Conservation (phyloP, 2,888 invertebrate species). For the Caenorhabditis uteleia region DNA sequence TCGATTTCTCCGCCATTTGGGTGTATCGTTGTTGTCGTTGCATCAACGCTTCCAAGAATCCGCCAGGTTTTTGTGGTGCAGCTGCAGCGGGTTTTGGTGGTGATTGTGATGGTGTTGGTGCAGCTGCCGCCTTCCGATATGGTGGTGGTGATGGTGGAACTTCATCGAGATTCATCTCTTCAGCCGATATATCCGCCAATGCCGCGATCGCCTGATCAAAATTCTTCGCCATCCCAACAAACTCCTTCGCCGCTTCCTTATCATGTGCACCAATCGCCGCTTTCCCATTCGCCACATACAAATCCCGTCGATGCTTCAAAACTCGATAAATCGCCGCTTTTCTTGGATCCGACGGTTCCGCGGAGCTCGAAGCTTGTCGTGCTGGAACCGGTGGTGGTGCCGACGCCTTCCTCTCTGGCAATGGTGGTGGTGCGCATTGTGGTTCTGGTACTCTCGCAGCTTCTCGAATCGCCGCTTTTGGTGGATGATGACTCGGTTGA, state of each 20-base stretch:
- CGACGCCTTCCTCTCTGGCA: conserved; percentile 14
- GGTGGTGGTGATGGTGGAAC: conserved; percentile 63
- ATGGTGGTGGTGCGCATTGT: conserved; percentile 10
- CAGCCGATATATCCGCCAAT: conserved; percentile 39
- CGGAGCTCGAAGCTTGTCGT: conserved; percentile 1
- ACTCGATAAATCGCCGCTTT: conserved; percentile 36
- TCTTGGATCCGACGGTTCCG: conserved; percentile 19
- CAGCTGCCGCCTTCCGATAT: conserved; percentile 33
- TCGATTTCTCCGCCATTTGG: conserved; percentile 51
- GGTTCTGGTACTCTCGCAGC: conserved; percentile 13
- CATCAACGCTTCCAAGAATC: conserved; percentile 46
- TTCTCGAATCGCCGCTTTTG: conserved; percentile 19
- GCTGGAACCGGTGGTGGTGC: conserved; percentile 8
- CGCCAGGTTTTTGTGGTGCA: conserved; percentile 3
- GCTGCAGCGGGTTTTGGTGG: conserved; percentile 3
- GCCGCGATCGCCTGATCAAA: conserved; percentile 60
- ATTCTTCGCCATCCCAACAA: conserved; percentile 48
- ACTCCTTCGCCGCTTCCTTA: conserved; percentile 52
- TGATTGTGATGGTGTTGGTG: conserved; percentile 2
- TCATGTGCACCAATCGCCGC: conserved; percentile 50
- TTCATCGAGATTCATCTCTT: conserved; percentile 58
- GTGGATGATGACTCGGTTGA: conserved; percentile 21
- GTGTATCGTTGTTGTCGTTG: conserved; percentile 47
- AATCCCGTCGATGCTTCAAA: conserved; percentile 33
- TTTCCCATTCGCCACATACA: conserved; percentile 51